Base-by-base conservation (phyloP, 2,888 invertebrate species). In the Drosophila ochracea region DNA sequence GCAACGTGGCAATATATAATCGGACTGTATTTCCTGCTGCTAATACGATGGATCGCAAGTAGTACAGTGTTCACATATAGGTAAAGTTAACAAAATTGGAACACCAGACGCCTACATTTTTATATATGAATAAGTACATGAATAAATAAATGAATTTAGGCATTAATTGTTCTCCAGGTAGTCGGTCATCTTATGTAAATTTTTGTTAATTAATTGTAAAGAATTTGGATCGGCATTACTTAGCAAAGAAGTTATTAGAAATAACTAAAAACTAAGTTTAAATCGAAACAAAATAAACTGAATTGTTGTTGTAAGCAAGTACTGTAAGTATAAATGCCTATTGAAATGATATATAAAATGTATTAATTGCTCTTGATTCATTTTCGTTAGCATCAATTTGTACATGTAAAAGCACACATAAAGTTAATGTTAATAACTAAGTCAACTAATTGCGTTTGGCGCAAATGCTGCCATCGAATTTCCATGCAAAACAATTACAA, bases 121-220 rank as follows among this genome's bases (percentile, higher is more conserved):
- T 43, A 16, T 43, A 30, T 39, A 67, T 25, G 60, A 25, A 47
- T 43, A 60, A 47, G 52, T 21, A 58, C 28, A 31, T 49, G 33
- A 55, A 54, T 55, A 47, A 65, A 63, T 55, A 67, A 33, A 61
- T 67, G 54, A 33, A 72, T 57, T 47, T 62, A 62, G 43, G 33
- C 55, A 73, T 75, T 49, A 64, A 78, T 47, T 68, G 78, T 68
- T 74, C 66, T 63, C 33, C 55, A 74, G 62, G 59, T 63, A 71
- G 75, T 57, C 21, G 47, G 16, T 25, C 68, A 47, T 68, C 61
- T 79, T 72, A 50, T 66, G 80, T 69, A 73, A 53, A 78, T 85
- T 89, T 88, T 79, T 85, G 77, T 86, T 83, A 77, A 77, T 77
- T 86, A 87, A 90, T 90, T 90, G 91, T 89, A 80, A 86, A 90